Conservation (phyloP, 1,140 invertebrate genomes). For the Cecropterus lyciades region DNA sequence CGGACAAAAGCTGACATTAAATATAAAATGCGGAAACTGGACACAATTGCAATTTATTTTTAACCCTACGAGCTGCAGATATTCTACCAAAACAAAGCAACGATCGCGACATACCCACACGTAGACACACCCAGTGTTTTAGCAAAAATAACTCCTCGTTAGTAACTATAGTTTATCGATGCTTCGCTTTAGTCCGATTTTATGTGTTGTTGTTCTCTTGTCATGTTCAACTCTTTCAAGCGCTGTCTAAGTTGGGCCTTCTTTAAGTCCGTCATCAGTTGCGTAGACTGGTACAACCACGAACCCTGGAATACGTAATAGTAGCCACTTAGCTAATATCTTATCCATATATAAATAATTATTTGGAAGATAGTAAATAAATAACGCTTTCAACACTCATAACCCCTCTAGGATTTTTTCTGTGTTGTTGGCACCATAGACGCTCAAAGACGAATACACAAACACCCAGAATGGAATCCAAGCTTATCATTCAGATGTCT, state of each 20-base stretch:
- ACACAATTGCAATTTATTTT: neutral
- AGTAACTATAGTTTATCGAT: constrained; percentile 2
- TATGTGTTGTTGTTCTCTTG: constrained; percentile 55
- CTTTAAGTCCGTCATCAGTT: constrained; percentile 92
- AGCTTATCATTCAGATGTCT: too few species aligned
- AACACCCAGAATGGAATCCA: too few species aligned
- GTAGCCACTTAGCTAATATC: too few species aligned
- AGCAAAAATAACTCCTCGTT: constrained; percentile 40
- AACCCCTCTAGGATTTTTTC: too few species aligned
- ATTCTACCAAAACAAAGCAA: constrained; percentile 1
- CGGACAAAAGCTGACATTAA: too few species aligned
- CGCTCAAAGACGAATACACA: too few species aligned
- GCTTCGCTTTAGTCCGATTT: constrained; percentile 58
- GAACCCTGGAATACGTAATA: constrained; percentile 86
- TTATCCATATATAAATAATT: too few species aligned
- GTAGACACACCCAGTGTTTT: constrained; percentile 9
- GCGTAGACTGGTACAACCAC: constrained; percentile 94
- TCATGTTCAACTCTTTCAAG: constrained; percentile 75
- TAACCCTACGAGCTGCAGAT: neutral
- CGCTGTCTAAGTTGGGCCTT: constrained; percentile 89
- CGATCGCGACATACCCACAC: constrained; percentile 2
- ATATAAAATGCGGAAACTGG: too few species aligned
- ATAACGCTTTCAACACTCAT: too few species aligned
- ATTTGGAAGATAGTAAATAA: too few species aligned
- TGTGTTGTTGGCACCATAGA: too few species aligned